Evolutionary conservation across 2,888 invertebrate genomes (phyloP), one percentile per base, ranked within the genome.

Genomic region (Trypoxylon attenuatum): DNA sequence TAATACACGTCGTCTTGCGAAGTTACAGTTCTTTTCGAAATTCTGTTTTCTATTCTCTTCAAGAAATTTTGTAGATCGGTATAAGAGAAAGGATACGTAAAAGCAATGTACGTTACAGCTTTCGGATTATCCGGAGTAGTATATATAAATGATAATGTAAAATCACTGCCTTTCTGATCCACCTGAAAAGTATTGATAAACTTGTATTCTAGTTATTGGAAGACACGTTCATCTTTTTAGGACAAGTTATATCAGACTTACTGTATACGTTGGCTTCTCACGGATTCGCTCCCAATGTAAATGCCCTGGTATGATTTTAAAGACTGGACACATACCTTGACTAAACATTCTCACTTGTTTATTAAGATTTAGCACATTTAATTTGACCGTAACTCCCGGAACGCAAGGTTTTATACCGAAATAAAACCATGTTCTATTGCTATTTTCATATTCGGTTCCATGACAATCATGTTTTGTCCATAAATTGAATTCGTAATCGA

Each of bases 401-500:
- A 88, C 87, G 55, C 84, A 82, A 1, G 90, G 91, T 81, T 91
- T 90, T 49, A 97, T 88, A 5, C 95, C 96, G 87, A 97, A 97
- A 87, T 95, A 93, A 88, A 97, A 97, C 97, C 97, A 97, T 1
- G 96, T 96, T 69, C 96, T 90, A 86, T 96, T 96, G 50, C 92
- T 93, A 89, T 96, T 96, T 87, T 96, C 94, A 89, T 91, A 96
- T 79, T 93, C 92, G 0, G 96, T 96, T 19, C 94, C 96, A 41
- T 90, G 92, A 88, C 96, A 96, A 87, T 97, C 97, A 0, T 95
- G 96, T 79, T 92, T 91, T 0, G 96, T 96, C 96, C 96, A 96
- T 47, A 96, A 87, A 85, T 96, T 95, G 84, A 95, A 96, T 87
- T 96, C 96, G 87, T 91, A 92, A 45, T 78, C 76, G 2, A 41